phyloP scores from a whole-genome alignment of 2,797 vertebrate species.

The Mergus octosetaceus region DNA sequence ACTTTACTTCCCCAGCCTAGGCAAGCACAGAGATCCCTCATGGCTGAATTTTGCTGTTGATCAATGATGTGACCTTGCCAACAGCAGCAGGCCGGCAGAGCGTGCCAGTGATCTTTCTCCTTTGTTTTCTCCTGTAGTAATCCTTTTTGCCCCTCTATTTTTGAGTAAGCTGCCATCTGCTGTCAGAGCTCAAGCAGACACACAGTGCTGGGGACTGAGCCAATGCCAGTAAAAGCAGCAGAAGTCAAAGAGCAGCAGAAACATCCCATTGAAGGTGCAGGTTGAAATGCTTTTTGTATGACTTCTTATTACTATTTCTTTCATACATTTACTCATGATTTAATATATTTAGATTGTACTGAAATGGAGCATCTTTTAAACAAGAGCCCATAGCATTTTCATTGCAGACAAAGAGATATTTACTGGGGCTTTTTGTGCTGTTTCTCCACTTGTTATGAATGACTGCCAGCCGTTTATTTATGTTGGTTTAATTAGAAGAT shows the following conservation, averaged over 20 bases:
- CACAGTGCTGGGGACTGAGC: not conserved
- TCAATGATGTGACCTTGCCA: not conserved
- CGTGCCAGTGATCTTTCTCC: not conserved
- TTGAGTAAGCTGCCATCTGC: conserved; percentile 57
- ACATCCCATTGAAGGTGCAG: rapidly evolving
- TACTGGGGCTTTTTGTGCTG: not conserved
- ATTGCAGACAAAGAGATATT: not conserved
- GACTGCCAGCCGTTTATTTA: not conserved
- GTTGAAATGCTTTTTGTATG: not conserved
- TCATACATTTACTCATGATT: not conserved
- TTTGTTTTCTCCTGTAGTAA: not conserved
- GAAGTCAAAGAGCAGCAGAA: not conserved
- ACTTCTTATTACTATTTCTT: not conserved
- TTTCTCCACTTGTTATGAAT: not conserved
- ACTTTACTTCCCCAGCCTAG: not conserved
- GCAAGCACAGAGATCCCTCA: not conserved
- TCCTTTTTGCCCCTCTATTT: not conserved
- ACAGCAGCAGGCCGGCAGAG: not conserved
- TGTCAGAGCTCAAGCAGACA: not conserved
- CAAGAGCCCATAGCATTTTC: not conserved
- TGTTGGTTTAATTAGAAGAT: not conserved
- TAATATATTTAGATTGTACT: not conserved
- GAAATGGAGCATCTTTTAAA: not conserved
- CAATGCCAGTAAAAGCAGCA: not conserved
- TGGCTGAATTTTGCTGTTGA: not conserved